A percentile compares a stretch with the other conserved stretches of the same genome.
These are phyloP conservation scores for Anneissia japonica DNA, from an alignment of 35 echinoderm and acorn worm genomes.

Conservation along the genomic window DNA sequence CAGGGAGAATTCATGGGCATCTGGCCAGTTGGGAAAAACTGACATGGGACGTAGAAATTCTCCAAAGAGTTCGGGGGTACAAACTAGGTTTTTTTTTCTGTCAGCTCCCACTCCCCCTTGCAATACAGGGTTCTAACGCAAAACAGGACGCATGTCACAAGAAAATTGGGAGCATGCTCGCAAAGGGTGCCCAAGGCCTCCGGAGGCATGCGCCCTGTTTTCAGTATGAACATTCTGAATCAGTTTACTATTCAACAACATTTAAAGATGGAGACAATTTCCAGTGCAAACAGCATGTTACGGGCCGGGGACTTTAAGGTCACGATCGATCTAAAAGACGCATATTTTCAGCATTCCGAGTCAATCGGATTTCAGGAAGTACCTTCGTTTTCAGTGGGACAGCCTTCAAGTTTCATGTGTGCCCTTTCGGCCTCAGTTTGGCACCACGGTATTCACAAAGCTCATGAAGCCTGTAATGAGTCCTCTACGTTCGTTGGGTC, in stretches of 20 bases:
- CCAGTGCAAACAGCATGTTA: background rate
- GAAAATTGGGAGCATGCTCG: background rate
- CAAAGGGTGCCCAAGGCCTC: slow-evolving; percentile 10
- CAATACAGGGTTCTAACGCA: background rate
- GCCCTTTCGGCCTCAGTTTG: background rate
- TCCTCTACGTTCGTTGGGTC: background rate
- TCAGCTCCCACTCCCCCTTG: background rate
- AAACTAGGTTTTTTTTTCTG: background rate
- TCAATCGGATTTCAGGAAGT: background rate
- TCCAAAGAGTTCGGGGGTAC: slow-evolving; percentile 18
- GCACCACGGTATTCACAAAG: slow-evolving; percentile 10
- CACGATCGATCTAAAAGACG: slow-evolving; percentile 4
- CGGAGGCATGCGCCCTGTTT: slow-evolving; percentile 9
- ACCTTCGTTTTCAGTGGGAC: background rate
- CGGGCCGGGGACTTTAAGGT: background rate
- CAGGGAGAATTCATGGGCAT: too few relatives aligned
- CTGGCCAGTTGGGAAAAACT: too few relatives aligned
- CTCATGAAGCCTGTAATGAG: background rate
- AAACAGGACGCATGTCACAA: background rate
- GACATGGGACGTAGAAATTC: slow-evolving; percentile 4
- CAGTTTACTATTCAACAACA: background rate
- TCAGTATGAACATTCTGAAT: slow-evolving; percentile 11
- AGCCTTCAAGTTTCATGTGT: background rate
- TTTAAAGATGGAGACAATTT: slow-evolving; percentile 21
- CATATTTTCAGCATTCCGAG: slow-evolving; percentile 18